Evolutionary conservation across 2,888 invertebrate species (phyloP), one percentile per base, ranked within the genome.

Genomic region (Scaptomyza cyrtandrae): DNA sequence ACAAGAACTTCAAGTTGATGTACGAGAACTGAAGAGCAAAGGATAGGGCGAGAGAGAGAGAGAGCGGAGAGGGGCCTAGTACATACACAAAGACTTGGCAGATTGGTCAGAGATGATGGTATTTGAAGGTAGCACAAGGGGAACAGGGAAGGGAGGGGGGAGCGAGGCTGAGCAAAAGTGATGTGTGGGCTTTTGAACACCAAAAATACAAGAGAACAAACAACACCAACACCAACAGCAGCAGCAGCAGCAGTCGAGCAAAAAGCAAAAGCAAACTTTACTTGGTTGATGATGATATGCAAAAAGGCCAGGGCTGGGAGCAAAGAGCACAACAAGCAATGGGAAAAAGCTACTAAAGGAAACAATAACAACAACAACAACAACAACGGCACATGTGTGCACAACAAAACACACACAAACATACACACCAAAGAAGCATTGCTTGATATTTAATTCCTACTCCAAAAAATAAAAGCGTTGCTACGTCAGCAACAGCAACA

Each of bases 171-270:
- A 33, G 81, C 55, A 78, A 84, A 86, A 86, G 87, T 83, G 83
- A 85, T 83, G 87, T 83, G 83, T 81, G 83, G 83, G 83, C 87
- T 83, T 78, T 83, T 70, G 79, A 86, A 72, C 82, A 84, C 71
- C 82, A 62, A 71, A 73, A 63, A 84, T 81, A 86, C 81, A 84
- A 83, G 74, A 73, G 75, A 86, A 74, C 86, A 50, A 82, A 76
- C 10, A 35, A n/a, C 52, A 37, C 5, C 66, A 80, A 41, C 61
- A 52, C 1, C 53, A 46, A 33, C 39, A 41, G 44, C n/a, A 37
- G 10, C 66, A 80, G 37, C 61, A 52, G 10, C 53, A 46, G 37
- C 39, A 41, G 44, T 35, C 37, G 60, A 62, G 63, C 61, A 69
- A 74, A 78, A 79, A 80, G 78, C 80, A 84, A 86, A 77, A 72